phyloP scores from a whole-genome alignment of 2,888 invertebrate species.

The Malthinus flaveolus region DNA sequence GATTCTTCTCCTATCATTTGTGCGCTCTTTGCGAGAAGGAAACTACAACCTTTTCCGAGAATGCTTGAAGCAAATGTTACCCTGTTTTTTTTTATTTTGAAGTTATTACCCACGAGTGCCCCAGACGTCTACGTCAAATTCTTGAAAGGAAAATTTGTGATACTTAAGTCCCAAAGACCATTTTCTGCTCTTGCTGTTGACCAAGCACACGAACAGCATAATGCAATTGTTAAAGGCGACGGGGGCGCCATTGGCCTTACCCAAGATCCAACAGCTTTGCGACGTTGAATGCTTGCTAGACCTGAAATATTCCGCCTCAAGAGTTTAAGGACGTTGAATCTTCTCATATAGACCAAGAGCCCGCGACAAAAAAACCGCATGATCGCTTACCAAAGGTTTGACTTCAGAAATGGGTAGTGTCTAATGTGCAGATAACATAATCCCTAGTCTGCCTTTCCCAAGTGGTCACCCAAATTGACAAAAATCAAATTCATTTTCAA shows the following conservation, averaged over 20 bases:
- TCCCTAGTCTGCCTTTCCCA: no score
- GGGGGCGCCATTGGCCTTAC: neutral
- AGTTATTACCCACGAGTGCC: no score
- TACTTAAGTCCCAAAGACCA: neutral
- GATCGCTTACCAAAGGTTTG: no score
- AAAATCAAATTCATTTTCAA: no score
- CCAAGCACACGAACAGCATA: conserved; percentile 5
- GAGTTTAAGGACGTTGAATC: no score
- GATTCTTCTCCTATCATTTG: neutral
- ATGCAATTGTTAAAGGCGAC: neutral
- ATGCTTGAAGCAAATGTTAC: neutral
- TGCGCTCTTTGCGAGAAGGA: neutral
- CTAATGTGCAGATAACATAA: no score
- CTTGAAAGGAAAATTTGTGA: neutral
- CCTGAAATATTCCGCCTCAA: no score
- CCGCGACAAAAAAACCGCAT: no score
- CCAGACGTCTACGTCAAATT: neutral
- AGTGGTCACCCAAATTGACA: no score
- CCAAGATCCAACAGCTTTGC: neutral
- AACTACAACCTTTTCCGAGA: neutral
- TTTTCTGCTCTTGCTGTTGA: neutral
- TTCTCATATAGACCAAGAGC: no score
- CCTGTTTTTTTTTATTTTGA: neutral
- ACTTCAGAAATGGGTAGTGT: no score
- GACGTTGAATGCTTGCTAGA: neutral